Base-by-base conservation (phyloP, 2,888 invertebrate species). In the Agrilus mali region DNA sequence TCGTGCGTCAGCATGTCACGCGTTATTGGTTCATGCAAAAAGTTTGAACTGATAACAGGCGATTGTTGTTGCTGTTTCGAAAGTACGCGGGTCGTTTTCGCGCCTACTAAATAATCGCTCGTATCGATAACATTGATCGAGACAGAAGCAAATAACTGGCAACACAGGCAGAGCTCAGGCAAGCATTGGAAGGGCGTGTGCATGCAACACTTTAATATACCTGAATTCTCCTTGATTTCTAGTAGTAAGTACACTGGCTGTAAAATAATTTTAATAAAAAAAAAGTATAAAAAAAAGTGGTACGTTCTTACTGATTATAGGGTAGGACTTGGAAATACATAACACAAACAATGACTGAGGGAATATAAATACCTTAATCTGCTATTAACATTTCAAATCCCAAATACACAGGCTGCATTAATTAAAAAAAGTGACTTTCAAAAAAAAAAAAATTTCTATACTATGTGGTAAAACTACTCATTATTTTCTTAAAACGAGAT, bases 221-320 rank as follows among this genome's bases (percentile, higher is more conserved):
- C 86, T 86, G 85, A 74, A 63, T 82, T 78, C 60, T 73, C 70
- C 60, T 75, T 75, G 55, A 87, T 74, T 66, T 75, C 70, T 68
- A 81, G 73, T 60, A 76, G 78, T 55, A 86, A 73, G 73, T 79
- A 86, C 67, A 86, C 83, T 58, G 87, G 87, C 87, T 87, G 80
- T 42, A 75, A 76, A 51, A 48, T 38, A 43, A 33, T 33, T 27
- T n/a, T 10, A 10, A 27, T 14, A 12, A 20, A 31, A 41, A 20
- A 12, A 14, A 14, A 31, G 20, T 35, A 34, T 34, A 34, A 34
- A 8, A 16, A 35, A 16, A 2, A 35, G 12, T 35, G 15, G 4
- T 8, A 35, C 34, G 13, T 13, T 34, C 7, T 20, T 34, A 14
- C 6, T 7, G 2, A 35, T 34, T 4, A 34, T 4, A 4, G 10